phyloP scores from a whole-genome alignment of 2,888 invertebrate genomes.

The Xestia ashworthii region DNA sequence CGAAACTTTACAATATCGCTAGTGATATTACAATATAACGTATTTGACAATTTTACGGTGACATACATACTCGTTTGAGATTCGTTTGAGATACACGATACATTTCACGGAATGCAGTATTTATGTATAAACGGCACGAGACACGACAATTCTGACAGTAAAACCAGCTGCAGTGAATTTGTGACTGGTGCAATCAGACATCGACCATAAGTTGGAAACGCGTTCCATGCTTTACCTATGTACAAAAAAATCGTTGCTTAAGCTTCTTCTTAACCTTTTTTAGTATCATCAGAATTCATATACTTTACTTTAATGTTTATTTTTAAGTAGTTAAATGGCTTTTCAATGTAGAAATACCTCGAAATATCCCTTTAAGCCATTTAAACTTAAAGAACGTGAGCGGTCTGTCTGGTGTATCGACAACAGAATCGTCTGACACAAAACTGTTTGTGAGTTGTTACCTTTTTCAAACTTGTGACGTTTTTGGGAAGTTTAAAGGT shows the following conservation, averaged over 20 bases:
- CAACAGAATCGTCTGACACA: background rate
- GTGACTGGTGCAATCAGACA: background rate
- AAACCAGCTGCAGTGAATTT: background rate
- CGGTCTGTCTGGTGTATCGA: background rate
- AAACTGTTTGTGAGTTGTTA: constrained; percentile 30
- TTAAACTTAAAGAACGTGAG: background rate
- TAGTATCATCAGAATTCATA: background rate
- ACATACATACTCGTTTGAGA: background rate
- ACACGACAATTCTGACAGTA: background rate
- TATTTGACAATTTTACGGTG: too few relatives aligned
- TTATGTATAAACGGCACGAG: background rate
- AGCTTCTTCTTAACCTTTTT: background rate
- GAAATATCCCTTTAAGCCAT: background rate
- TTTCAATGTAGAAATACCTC: background rate
- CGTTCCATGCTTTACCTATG: background rate
- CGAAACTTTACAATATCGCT: too few relatives aligned
- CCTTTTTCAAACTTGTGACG: constrained; percentile 30
- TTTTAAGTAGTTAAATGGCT: background rate
- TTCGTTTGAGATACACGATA: background rate
- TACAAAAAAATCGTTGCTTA: constrained; percentile 8
- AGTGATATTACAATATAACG: too few relatives aligned
- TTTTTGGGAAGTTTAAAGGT: constrained; percentile 53
- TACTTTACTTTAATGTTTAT: background rate
- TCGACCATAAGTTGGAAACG: background rate
- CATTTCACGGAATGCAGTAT: background rate